Evolutionary conservation across 2,888 invertebrate species (phyloP), one percentile per base, ranked within the genome.

Genomic region (Eilema sororculum): DNA sequence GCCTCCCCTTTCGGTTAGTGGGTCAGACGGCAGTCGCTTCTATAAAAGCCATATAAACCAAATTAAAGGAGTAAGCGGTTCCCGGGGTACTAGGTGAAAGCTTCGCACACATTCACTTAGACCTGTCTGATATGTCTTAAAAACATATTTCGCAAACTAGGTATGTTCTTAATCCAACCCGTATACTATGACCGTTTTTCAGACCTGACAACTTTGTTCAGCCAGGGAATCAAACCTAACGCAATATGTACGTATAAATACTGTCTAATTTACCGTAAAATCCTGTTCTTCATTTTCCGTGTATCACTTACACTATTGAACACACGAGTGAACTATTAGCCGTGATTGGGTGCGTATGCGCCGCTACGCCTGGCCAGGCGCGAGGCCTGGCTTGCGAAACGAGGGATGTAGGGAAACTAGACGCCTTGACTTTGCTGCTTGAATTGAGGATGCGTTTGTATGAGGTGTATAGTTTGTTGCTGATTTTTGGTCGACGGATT

Each of bases 351-450:
- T 80, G 67, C 60, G 46, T 46, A 12, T 30, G 71, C 25, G 71
- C 6, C 16, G 57, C 8, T 22, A 72, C 69, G 80, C 62, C 67
- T 57, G 61, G 60, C 66, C 67, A 67, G 30, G 25, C 65, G 33
- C 65, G 60, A 66, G 67, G 71, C 69, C 78, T 67, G 63, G 65
- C 61, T 78, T 76, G 65, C 76, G 64, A 64, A 71, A 77, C 58
- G 28, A 60, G 67, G 75, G 70, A 77, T 71, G 73, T 69, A 77
- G 83, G 72, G 83, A 79, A 81, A 81, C 77, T 67, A 52, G 13
- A 12, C 59, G 12, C 73, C 68, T 81, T 81, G 77, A 76, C 79
- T 71, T 68, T 79, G 71, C 41, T 66, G 13, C 10, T 59, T 3
- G 25, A 46, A 25, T 12, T 33, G 37, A 58, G 37, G 52, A 25